Evolutionary conservation across 2,888 invertebrate genomes (phyloP).

Genomic region (Polietes domitor): DNA sequence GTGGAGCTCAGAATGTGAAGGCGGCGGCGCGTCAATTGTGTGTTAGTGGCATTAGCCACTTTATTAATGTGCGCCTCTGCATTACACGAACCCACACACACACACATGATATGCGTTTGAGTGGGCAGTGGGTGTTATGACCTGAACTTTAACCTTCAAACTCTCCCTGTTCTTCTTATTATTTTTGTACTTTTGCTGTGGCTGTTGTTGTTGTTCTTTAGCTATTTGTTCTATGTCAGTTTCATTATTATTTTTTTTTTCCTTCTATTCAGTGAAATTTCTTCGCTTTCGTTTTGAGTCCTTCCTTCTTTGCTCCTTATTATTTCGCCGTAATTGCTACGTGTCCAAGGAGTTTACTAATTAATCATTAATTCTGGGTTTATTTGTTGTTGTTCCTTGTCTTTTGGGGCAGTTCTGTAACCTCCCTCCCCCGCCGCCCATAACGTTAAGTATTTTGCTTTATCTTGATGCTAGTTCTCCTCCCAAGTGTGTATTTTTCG

Average conservation of each 20-base stretch:
- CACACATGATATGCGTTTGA: background rate
- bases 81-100: background rate
- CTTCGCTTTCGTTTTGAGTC: background rate
- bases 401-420: background rate
- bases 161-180: background rate
- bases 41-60: constrained; percentile 46
- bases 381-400: background rate
- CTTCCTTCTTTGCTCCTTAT: background rate
- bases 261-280: background rate
- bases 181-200: too few relatives aligned
- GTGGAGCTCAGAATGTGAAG: background rate
- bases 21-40: background rate
- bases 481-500: background rate
- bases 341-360: constrained; percentile 56
- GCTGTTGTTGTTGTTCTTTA: background rate
- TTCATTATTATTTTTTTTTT: background rate
- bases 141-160: background rate
- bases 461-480: constrained; percentile 1
- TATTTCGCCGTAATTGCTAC: constrained; percentile 42
- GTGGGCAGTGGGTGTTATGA: background rate
- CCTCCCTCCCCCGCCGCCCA: too few relatives aligned
- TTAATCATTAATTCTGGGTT: constrained; percentile 58
- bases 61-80: constrained; percentile 47
- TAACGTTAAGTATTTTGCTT: background rate
- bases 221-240: background rate